Percentiles rank a stretch among this genome's conserved stretches.
These are phyloP conservation scores for Felis chaus DNA, from an alignment of 2,113 vertebrate genomes.

Conservation along the genomic window DNA sequence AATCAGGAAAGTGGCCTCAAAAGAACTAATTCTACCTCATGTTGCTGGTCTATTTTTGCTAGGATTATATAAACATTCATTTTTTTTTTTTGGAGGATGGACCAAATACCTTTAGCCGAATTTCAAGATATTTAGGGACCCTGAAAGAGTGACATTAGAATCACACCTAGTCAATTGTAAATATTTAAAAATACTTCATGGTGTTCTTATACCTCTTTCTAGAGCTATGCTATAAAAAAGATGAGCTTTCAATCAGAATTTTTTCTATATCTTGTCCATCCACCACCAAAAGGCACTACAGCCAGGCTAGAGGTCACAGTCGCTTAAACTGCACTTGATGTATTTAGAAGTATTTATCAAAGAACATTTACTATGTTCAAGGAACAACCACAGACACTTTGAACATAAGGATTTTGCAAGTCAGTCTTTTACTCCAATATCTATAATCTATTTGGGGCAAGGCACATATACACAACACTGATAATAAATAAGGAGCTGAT, in stretches of 20 bases:
- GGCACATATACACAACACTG: neutral
- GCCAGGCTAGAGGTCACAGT: neutral
- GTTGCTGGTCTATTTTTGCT: neutral
- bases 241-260: slow-evolving; percentile 30
- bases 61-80: slow-evolving; percentile 7
- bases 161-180: neutral
- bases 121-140: neutral
- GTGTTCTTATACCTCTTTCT: neutral
- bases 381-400: neutral
- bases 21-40: slow-evolving; percentile 24
- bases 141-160: slow-evolving; percentile 19
- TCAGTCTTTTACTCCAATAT: neutral
- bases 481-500: neutral
- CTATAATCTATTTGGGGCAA: neutral
- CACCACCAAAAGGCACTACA: neutral
- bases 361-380: neutral
- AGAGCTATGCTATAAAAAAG: neutral
- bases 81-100: neutral
- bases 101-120: neutral
- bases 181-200: neutral
- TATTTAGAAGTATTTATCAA: slow-evolving; percentile 47
- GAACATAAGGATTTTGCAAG: neutral
- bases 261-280: neutral
- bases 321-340: neutral
- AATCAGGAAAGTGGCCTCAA: neutral